These are phyloP conservation scores for Caenorhabditis tropicalis DNA, from an alignment of 1,140 invertebrate species.

Conservation along the genomic window DNA sequence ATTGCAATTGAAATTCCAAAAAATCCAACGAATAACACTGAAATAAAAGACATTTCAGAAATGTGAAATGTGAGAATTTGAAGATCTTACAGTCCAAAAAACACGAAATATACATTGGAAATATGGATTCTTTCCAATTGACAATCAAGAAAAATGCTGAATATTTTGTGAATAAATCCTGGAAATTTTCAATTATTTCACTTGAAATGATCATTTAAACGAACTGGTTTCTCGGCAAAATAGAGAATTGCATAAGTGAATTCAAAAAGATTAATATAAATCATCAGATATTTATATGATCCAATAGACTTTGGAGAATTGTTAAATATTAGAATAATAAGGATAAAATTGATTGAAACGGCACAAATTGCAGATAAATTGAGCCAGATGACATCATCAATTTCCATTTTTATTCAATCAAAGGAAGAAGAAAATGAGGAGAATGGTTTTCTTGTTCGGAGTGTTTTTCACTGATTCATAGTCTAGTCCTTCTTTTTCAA, in stretches of 20 bases:
- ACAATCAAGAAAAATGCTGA: slow-evolving; percentile 17
- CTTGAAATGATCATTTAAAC: neutral
- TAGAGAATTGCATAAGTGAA: neutral
- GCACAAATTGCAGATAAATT: neutral
- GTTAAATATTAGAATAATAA: neutral
- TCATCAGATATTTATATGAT: slow-evolving; percentile 12
- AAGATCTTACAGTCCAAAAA: neutral
- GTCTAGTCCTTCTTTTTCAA: neutral
- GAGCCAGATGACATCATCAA: neutral
- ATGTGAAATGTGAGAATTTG: neutral
- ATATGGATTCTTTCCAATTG: neutral
- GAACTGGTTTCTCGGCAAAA: neutral
- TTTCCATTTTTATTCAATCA: neutral
- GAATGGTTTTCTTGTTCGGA: neutral
- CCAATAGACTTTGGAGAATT: neutral
- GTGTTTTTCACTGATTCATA: neutral
- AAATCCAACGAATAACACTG: neutral
- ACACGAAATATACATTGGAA: neutral
- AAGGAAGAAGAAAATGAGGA: neutral
- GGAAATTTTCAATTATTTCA: neutral
- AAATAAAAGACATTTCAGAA: neutral
- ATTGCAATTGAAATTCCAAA: neutral
- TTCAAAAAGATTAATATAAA: slow-evolving; percentile 4
- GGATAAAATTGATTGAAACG: neutral
- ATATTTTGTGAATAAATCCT: neutral